These are phyloP conservation scores for Heliconius ethilla DNA, from an alignment of 2,888 invertebrate genomes.

Conservation along the genomic window DNA sequence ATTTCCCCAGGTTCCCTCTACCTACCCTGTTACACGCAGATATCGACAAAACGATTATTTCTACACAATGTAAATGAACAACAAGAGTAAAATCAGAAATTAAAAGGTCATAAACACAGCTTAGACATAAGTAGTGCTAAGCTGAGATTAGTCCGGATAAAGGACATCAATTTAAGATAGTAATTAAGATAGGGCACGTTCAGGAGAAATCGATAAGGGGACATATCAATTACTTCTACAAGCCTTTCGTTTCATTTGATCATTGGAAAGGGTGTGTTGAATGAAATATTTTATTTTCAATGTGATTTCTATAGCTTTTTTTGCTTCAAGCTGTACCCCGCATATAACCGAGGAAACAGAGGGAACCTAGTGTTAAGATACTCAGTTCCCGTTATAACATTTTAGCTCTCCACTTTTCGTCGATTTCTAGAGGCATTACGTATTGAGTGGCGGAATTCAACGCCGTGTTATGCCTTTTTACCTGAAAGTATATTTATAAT, in stretches of 20 bases:
- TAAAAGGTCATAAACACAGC: slow-evolving; percentile 15
- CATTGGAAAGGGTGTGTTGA: slow-evolving; percentile 13
- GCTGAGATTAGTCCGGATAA: slow-evolving; percentile 42
- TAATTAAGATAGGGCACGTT: slow-evolving; percentile 45
- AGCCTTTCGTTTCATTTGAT: slow-evolving; percentile 27
- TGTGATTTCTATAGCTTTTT: not conserved
- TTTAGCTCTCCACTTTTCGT: no score
- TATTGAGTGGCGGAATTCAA: no score
- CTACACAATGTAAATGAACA: not conserved
- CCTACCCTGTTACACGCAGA: no score
- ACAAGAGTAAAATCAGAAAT: not conserved
- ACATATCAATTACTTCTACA: slow-evolving; percentile 32
- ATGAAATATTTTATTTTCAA: not conserved
- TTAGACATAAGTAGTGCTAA: slow-evolving; percentile 40
- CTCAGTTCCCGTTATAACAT: not conserved
- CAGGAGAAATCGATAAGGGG: slow-evolving; percentile 30
- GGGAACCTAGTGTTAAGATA: not conserved
- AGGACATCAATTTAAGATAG: slow-evolving; percentile 44
- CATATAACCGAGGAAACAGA: not conserved
- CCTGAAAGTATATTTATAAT: not conserved
- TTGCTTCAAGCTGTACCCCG: not conserved
- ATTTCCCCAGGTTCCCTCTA: no score
- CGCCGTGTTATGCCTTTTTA: no score
- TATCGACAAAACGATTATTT: no score
- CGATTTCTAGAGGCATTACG: no score